Percentiles rank a stretch among this genome's conserved stretches.
These are phyloP conservation scores for Zaprionus bogoriensis DNA, from an alignment of 2,888 invertebrate species.

Conservation along the genomic window DNA sequence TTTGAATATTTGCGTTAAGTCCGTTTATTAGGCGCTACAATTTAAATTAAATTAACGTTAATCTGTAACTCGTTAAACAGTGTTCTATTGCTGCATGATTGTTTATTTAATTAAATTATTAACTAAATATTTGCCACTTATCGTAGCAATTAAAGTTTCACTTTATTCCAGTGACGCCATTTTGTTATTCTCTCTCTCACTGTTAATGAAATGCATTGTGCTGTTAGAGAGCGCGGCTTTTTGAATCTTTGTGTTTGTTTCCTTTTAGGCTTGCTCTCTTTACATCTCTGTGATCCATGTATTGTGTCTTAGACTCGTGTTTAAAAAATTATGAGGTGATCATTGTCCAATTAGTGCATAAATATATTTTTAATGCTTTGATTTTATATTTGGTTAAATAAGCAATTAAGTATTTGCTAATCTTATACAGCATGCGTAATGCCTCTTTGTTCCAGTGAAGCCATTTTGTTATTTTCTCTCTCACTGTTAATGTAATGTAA, in stretches of 20 bases:
- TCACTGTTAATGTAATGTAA: neutral
- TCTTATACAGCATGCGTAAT: neutral
- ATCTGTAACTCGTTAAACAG: neutral
- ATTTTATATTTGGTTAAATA: neutral
- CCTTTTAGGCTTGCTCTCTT: neutral
- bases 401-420: neutral
- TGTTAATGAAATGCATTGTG: neutral
- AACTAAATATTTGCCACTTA: neutral
- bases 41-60: neutral
- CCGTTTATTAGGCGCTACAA: neutral
- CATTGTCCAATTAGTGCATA: neutral
- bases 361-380: no score
- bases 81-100: neutral
- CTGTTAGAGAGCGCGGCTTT: neutral
- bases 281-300: no score
- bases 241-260: neutral
- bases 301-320: no score
- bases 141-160: neutral
- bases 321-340: no score
- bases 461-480: neutral
- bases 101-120: neutral
- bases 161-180: neutral
- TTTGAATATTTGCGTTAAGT: no score
- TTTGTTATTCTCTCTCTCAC: neutral
- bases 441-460: neutral